These are phyloP conservation scores for Acanthurus lineatus DNA, from an alignment of 2,797 vertebrate genomes.

Conservation along the genomic window DNA sequence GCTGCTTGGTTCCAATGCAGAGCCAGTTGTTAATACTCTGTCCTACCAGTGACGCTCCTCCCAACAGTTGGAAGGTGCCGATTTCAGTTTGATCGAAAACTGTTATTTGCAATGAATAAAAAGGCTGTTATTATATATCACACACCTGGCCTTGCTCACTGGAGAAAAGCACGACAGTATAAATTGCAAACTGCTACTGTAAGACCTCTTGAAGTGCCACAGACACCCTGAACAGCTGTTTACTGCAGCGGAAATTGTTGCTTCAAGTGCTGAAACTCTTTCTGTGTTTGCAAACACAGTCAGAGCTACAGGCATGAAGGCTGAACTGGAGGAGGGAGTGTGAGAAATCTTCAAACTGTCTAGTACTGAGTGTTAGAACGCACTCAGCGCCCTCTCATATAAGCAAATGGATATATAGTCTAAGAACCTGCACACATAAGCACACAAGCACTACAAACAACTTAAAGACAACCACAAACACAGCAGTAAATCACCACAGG, in stretches of 20 bases:
- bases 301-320: conserved; percentile 8
- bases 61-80: not conserved
- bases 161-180: not conserved
- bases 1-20: not conserved
- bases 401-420: not conserved
- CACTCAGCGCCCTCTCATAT: conserved; percentile 15
- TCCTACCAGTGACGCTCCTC: not conserved
- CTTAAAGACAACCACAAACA: not conserved
- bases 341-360: conserved; percentile 13
- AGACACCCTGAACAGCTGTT: conserved; percentile 20
- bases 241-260: conserved; percentile 27
- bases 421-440: not conserved
- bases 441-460: not conserved
- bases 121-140: not conserved
- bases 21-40: not conserved
- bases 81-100: not conserved
- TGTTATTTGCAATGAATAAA: not conserved
- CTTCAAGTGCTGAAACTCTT: conserved; percentile 47
- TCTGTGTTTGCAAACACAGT: conserved; percentile 54
- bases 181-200: conserved; percentile 6
- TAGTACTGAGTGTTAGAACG: not conserved
- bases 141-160: not conserved
- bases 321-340: conserved; percentile 1
- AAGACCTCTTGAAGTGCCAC: not conserved
- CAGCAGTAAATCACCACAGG: not conserved